Base-by-base conservation (phyloP, 2,113 vertebrate genomes). In the Tamias sibiricus region DNA sequence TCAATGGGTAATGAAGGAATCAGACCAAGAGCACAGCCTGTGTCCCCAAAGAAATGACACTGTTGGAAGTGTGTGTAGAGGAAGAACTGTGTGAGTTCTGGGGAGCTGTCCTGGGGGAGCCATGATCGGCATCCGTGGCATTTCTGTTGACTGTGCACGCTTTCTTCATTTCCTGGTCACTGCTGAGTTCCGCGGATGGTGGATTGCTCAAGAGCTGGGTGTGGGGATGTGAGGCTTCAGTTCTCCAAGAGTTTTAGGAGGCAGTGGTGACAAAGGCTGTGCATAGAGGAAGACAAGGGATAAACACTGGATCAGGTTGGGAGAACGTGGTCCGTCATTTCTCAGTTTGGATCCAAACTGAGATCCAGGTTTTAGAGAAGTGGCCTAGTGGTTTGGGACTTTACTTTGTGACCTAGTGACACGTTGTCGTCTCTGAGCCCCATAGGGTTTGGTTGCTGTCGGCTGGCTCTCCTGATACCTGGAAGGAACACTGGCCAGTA, bases 111-210 rank as follows among this genome's bases (percentile, higher is more conserved):
- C 35, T 1, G 1, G 28, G 72, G 72, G 85, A 42, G 80, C 71
- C 30, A 0, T 11, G 62, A 42, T 24, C 6, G 32, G 72, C 35
- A 13, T 40, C n/a, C 4, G 0, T 13, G 72, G 72, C 26, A 0
- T 49, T 90, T 69, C n/a, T 57, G n/a, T 74, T 35, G n/a, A 82
- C 20, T 1, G 10, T 49, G 49, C 69, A 35, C 30, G 12, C 26
- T 64, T 84, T 49, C 68, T 49, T 95, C 12, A 35, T 83, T 66
- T 84, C 69, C 71, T 89, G n/a, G 24, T 52, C 6, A 0, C 17
- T 52, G 37, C 57, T 49, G 74, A 40, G 57, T 81, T 64, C 74
- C 47, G 59, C 28, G 24, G 79, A 35, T 0, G 37, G 19, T 42
- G 17, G 24, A 26, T 68, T 68, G 90, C 94, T 62, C 19, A 64